Percentiles rank a stretch among this genome's conserved stretches.
Evolutionary conservation across 2,888 invertebrate genomes (phyloP).

Genomic region (Meiosimyza decipiens): DNA sequence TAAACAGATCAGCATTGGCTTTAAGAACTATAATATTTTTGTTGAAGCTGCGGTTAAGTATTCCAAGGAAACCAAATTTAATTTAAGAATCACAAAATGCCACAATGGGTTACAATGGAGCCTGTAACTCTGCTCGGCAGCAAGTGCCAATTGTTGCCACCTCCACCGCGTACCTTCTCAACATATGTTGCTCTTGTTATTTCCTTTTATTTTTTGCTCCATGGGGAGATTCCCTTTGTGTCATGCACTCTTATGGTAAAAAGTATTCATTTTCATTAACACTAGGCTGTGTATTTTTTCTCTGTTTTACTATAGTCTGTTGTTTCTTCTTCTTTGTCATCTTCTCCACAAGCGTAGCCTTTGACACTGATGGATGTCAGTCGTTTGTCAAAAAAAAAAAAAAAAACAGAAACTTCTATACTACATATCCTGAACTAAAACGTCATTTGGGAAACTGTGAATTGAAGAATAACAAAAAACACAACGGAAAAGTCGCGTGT

Average conservation of each 20-base stretch:
- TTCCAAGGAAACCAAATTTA: too few species aligned
- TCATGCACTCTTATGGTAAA: constrained; percentile 14
- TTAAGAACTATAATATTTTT: too few species aligned
- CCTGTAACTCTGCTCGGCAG: not conserved
- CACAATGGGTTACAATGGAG: not conserved
- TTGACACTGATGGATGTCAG: constrained; percentile 64
- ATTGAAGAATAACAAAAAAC: not conserved
- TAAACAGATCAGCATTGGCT: too few species aligned
- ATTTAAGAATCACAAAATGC: too few species aligned
- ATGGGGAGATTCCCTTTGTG: constrained; percentile 1
- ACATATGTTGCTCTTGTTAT: not conserved
- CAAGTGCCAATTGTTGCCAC: not conserved
- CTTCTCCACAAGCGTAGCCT: constrained; percentile 30
- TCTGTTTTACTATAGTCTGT: not conserved
- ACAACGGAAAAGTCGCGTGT: not conserved
- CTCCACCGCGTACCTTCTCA: not conserved
- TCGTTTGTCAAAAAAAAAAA: constrained; percentile 62
- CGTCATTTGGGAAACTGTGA: constrained; percentile 26
- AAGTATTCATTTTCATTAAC: constrained; percentile 21
- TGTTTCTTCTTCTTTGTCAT: constrained; percentile 9
- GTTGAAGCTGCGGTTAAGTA: too few species aligned
- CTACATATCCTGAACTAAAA: not conserved
- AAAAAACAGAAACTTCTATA: not conserved
- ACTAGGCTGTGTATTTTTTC: constrained; percentile 6
- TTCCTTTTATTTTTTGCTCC: not conserved